Conservation (phyloP, 2,113 vertebrate genomes). For the Stigmatopora nigra region DNA sequence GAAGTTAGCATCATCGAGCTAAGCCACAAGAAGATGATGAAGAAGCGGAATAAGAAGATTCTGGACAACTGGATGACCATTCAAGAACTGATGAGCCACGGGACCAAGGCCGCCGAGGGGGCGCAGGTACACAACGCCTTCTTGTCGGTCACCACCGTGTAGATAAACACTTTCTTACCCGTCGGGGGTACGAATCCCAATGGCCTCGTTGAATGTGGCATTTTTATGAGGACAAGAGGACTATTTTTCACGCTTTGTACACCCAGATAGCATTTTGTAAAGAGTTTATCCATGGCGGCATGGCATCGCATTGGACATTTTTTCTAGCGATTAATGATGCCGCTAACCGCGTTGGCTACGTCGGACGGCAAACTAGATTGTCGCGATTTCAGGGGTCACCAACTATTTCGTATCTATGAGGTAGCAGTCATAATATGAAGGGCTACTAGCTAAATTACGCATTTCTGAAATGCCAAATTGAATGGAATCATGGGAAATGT, state of each 20-base stretch:
- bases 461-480: background rate
- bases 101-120: conserved; percentile 88
- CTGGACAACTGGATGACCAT: conserved; percentile 99
- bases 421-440: background rate
- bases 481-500: no score
- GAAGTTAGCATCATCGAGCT: conserved; percentile 94
- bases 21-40: conserved; percentile 99
- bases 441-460: background rate
- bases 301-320: conserved; percentile 35
- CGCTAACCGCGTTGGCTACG: no score
- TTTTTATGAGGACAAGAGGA: conserved; percentile 80
- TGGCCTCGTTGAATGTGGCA: conserved; percentile 99
- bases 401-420: background rate
- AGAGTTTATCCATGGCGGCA: conserved; percentile 65
- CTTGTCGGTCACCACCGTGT: conserved; percentile 97
- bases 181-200: conserved; percentile 82
- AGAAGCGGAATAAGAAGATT: conserved; percentile 97
- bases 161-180: conserved; percentile 76
- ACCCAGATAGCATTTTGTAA: conserved; percentile 86
- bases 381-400: background rate
- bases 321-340: background rate
- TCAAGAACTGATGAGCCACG: conserved; percentile 97
- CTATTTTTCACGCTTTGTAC: conserved; percentile 93
- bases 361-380: no score
- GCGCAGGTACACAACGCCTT: conserved; percentile 90